Base-by-base conservation (phyloP, 2,797 vertebrate genomes). In the Chromis chromis region DNA sequence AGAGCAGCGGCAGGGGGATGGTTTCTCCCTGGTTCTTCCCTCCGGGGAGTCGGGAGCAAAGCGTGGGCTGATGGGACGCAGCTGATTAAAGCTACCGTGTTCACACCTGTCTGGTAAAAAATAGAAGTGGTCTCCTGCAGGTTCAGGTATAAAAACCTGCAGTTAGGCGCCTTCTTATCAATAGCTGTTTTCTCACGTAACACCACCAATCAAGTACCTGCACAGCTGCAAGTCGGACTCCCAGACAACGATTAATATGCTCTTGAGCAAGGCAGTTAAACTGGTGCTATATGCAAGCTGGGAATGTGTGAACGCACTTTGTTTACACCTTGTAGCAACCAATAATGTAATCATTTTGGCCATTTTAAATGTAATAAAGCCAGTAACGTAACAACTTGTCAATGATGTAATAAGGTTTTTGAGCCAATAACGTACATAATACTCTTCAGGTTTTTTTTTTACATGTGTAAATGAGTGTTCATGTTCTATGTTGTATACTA, bases 71-170 rank as follows among this genome's bases (percentile, higher is more conserved):
- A 85, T 81, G 73, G 84, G 78, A 81, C 68, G 14, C 78, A 80
- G 84, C 77, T 88, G 89, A 92, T 90, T 88, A 84, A 86, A 88
- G 86, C 64, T 81, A 21, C 72, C 74, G 63, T 79, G 71, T 75
- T 84, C 85, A 80, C 75, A 84, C 58, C 64, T 77, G 76, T 83
- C 68, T 81, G 65, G 58, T 76, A 31, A 71, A 74, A 64, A 64
- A 57, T 59, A 53, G 48, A 80, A 53, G 19, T 55, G 31, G 17
- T 74, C 40, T 71, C 36, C 31, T 24, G 27, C 27, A 59, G 54
- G 31, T 70, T 50, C 61, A 58, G 76, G 70, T 65, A 59, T 56
- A 65, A 78, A 75, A 63, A 44, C 31, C 31, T 33, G 31, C 31
- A 33, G 9, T 1, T 33, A 33, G 5, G 12, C 9, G 33, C 33